These are phyloP conservation scores for Paraescarpia echinospica DNA, from an alignment of 1,140 invertebrate genomes.

Conservation along the genomic window DNA sequence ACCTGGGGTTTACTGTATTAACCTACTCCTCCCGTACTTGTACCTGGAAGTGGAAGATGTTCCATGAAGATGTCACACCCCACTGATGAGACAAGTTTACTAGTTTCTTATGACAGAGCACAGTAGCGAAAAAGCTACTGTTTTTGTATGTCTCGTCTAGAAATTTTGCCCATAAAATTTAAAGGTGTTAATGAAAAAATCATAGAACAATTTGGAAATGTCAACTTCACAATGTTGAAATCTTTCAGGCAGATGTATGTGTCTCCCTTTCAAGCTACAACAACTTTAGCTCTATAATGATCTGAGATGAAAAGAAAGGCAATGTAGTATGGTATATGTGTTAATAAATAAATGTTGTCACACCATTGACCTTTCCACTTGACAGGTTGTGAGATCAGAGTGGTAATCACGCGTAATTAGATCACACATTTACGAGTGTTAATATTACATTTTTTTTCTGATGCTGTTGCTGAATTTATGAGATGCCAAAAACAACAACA, in stretches of 20 bases:
- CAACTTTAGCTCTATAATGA: neutral
- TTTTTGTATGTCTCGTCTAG: too few relatives aligned
- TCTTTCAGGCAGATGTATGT: neutral
- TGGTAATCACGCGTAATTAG: neutral
- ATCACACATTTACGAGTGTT: neutral
- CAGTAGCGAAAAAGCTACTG: neutral
- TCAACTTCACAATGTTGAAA: neutral
- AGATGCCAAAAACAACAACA: neutral
- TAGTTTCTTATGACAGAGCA: neutral
- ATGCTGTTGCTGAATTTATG: neutral
- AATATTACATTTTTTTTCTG: neutral
- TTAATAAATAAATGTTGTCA: neutral
- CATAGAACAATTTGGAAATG: neutral
- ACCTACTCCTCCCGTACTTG: neutral
- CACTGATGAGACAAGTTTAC: neutral
- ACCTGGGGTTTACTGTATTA: neutral
- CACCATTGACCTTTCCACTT: neutral
- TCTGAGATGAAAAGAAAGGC: neutral
- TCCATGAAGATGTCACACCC: neutral
- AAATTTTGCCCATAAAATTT: too few relatives aligned
- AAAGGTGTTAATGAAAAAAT: neutral
- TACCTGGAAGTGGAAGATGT: neutral
- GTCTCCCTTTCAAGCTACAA: neutral
- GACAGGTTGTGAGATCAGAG: neutral
- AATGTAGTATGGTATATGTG: neutral